These are phyloP conservation scores for Adineta ricciae DNA, from an alignment of 2,888 invertebrate genomes.

Conservation along the genomic window DNA sequence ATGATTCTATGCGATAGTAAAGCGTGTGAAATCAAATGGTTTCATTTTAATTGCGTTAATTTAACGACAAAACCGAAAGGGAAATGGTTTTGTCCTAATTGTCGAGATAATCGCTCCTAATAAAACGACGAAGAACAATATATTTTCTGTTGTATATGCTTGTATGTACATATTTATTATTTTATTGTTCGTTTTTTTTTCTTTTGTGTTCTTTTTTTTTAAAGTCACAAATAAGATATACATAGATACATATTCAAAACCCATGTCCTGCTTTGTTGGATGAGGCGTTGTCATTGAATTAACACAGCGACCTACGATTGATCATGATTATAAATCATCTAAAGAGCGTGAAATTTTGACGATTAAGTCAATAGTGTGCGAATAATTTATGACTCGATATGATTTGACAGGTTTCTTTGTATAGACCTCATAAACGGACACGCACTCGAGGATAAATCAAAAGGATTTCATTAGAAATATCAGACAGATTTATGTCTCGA, in stretches of 20 bases:
- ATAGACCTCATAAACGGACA: too few species aligned
- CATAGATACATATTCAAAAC: neutral
- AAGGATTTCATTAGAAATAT: too few species aligned
- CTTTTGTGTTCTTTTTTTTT: neutral
- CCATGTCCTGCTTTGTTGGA: too few species aligned
- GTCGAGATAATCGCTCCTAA: constrained; percentile 30
- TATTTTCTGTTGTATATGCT: neutral
- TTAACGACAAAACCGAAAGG: constrained; percentile 34
- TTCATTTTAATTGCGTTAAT: constrained; percentile 36
- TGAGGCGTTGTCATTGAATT: too few species aligned
- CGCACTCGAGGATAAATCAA: too few species aligned
- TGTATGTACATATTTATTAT: constrained; percentile 20
- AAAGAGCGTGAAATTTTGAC: too few species aligned
- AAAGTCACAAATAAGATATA: constrained; percentile 6
- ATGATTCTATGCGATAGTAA: constrained; percentile 37
- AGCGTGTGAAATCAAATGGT: constrained; percentile 36
- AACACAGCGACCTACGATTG: too few species aligned
- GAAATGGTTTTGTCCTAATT: constrained; percentile 36
- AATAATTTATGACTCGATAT: too few species aligned
- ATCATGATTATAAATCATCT: too few species aligned
- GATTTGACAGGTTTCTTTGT: too few species aligned
- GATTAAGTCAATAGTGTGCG: too few species aligned
- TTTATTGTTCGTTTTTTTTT: constrained; percentile 8
- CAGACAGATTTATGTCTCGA: too few species aligned
- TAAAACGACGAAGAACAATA: neutral